Evolutionary conservation across 2,888 invertebrate genomes (phyloP), one percentile per base, ranked within the genome.

Genomic region (Ceriagrion tenellum): DNA sequence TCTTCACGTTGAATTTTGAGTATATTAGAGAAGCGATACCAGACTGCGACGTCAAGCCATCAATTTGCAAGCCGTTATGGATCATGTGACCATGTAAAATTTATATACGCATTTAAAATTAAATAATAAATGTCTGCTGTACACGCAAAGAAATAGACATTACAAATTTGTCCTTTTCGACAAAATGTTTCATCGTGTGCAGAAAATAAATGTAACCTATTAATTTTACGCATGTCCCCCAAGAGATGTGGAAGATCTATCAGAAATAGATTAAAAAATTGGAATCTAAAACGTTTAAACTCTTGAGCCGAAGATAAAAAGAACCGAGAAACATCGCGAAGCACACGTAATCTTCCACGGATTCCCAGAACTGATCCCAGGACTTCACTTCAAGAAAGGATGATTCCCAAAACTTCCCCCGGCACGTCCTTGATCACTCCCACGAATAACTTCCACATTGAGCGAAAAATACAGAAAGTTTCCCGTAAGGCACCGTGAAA

Each of bases 391-490:
- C 35, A 81, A 81, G 26, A 81, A 81, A 81, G 26, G 35, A 13
- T 35, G 81, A 81, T 35, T 81, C 35, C 35, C 81, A 81, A 81
- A 81, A 81, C 81, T 81, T 81, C 35, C 81, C n/a, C 35, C 81
- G 81, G 81, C 81, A 81, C 81, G 81, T 81, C 81, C 81, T 81
- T 81, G 81, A 81, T 81, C 81, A 81, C 81, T 81, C 81, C n/a
- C 81, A 8, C 30, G 18, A 81, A 81, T 47, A 88, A 89, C 55
- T 89, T 55, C 55, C 55, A 55, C 81, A 89, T n/a, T 89, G 89
- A 40, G 40, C 47, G 47, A 89, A 89, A 89, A 89, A 89, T 55
- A 89, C 89, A 26, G 59, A 35, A 55, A 55, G 55, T 89, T 89
- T 47, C 55, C 47, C 13, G 35, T n/a, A 35, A 35, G 81, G 35